These are phyloP conservation scores for Epinotia nisella DNA, from an alignment of 2,888 invertebrate genomes.

Conservation along the genomic window DNA sequence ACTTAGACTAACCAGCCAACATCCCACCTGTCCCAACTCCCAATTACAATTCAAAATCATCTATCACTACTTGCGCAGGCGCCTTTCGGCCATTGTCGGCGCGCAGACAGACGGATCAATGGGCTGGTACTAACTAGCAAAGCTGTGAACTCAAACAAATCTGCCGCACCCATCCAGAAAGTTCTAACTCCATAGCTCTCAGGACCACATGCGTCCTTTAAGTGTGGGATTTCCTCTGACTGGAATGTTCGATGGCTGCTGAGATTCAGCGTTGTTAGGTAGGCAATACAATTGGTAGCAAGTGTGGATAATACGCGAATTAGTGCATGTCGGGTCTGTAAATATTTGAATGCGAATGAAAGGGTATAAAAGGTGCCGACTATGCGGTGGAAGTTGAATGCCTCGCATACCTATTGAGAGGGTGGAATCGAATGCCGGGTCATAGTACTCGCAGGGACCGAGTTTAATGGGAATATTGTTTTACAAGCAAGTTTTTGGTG, in stretches of 20 bases:
- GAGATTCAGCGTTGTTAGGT: slow-evolving; percentile 47
- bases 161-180: slow-evolving; percentile 45
- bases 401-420: not conserved
- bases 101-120: slow-evolving; percentile 75
- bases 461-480: too few species aligned
- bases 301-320: slow-evolving; percentile 22
- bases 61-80: slow-evolving; percentile 48
- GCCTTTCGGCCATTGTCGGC: slow-evolving; percentile 67
- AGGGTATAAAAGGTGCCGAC: slow-evolving; percentile 17
- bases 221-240: slow-evolving; percentile 4
- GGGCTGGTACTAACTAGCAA: slow-evolving; percentile 67
- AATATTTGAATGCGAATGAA: slow-evolving; percentile 11
- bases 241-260: slow-evolving; percentile 51
- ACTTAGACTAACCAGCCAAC: not conserved
- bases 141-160: slow-evolving; percentile 79
- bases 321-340: slow-evolving; percentile 26
- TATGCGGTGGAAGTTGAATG: not conserved
- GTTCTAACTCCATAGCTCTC: not conserved
- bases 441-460: too few species aligned
- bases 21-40: slow-evolving; percentile 12
- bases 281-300: slow-evolving; percentile 41
- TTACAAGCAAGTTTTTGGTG: too few species aligned
- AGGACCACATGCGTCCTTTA: not conserved
- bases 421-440: too few species aligned
- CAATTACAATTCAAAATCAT: slow-evolving; percentile 45